Evolutionary conservation across 2,113 vertebrate genomes (phyloP).

Genomic region (Grallaria varia): DNA sequence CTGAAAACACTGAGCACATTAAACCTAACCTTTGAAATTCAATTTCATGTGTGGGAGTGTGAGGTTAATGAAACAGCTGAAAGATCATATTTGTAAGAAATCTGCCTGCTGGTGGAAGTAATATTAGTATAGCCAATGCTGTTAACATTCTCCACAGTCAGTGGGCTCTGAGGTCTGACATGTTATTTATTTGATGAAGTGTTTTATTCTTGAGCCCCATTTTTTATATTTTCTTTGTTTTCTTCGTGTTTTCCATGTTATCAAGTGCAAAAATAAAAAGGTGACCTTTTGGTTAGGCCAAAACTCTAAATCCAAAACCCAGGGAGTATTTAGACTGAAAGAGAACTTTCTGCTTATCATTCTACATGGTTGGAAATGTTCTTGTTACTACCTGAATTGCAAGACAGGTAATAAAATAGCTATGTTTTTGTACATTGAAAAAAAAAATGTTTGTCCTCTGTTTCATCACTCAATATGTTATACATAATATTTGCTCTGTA

Average conservation of each 20-base stretch:
- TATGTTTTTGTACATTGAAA: not conserved
- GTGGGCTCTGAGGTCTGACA: conserved; percentile 38
- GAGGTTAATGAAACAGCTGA: conserved; percentile 62
- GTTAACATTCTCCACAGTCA: conserved; percentile 47
- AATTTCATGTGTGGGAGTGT: not conserved
- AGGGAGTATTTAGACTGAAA: not conserved
- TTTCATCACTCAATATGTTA: not conserved
- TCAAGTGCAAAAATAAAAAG: conserved; percentile 21
- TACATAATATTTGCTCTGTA: not conserved
- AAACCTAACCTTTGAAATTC: conserved; percentile 65
- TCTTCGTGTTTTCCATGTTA: not conserved
- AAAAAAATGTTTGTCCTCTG: not conserved
- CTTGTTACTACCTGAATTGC: not conserved
- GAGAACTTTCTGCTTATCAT: not conserved
- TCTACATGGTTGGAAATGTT: not conserved
- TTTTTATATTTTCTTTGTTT: conserved; percentile 37
- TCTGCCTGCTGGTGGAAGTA: conserved; percentile 26
- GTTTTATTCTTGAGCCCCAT: conserved; percentile 30
- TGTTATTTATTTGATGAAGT: conserved; percentile 70
- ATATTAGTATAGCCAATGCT: not conserved
- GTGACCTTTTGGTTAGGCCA: not conserved
- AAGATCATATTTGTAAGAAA: conserved; percentile 65
- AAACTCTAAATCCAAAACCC: not conserved
- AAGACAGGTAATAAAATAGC: not conserved
- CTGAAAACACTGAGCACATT: conserved; percentile 48